These are phyloP conservation scores for Polymixis flavicincta DNA, from an alignment of 2,888 invertebrate genomes.

Conservation along the genomic window DNA sequence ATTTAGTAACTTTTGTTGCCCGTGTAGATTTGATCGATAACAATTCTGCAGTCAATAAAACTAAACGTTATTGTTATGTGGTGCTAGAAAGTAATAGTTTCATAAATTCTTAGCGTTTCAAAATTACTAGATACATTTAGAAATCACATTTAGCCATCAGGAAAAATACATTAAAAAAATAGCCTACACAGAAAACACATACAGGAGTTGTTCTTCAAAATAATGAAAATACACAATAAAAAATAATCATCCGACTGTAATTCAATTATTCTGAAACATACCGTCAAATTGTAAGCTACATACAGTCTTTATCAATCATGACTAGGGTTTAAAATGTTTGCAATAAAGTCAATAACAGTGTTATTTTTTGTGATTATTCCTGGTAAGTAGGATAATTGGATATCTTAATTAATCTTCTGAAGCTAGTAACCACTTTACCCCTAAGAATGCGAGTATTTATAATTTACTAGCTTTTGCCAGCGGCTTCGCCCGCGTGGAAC, in stretches of 20 bases:
- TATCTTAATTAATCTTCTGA: background rate
- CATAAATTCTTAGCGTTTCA: background rate
- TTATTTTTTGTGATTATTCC: constrained; percentile 36
- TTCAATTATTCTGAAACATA: constrained; percentile 38
- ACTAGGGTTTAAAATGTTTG: constrained; percentile 40
- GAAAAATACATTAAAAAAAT: background rate
- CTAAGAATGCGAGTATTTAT: background rate
- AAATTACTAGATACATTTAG: background rate
- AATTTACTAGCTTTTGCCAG: no score
- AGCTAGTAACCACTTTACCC: background rate
- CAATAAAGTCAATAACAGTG: constrained; percentile 17
- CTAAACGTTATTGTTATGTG: background rate
- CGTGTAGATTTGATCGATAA: background rate
- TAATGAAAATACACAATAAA: constrained; percentile 25
- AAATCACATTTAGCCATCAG: background rate
- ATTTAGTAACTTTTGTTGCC: background rate
- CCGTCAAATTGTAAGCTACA: constrained; percentile 38
- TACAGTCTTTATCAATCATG: constrained; percentile 15
- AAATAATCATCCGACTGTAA: constrained; percentile 22
- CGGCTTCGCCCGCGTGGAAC: no score
- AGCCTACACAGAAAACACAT: background rate
- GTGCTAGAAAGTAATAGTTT: background rate
- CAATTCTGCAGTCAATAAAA: background rate
- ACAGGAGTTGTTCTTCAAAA: background rate
- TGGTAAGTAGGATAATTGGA: constrained; percentile 33